Percentiles rank a stretch among this genome's conserved stretches.
These are phyloP conservation scores for Arvicanthis niloticus DNA, from an alignment of 2,113 vertebrate species.

Conservation along the genomic window DNA sequence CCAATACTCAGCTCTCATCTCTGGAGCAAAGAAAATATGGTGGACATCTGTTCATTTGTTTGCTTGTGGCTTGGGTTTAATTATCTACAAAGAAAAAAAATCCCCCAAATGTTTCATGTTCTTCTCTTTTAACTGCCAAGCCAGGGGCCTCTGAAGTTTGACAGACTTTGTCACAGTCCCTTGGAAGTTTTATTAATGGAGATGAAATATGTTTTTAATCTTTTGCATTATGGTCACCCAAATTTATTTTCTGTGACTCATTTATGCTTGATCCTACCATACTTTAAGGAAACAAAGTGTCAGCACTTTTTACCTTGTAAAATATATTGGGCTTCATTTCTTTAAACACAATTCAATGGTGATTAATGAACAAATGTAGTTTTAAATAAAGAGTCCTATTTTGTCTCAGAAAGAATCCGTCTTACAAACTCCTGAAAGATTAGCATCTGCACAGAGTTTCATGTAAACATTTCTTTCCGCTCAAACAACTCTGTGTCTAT, in stretches of 20 bases:
- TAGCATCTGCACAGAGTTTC: slow-evolving; percentile 38
- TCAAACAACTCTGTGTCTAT: background rate
- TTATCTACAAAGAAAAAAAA: slow-evolving; percentile 70
- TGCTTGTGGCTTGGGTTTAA: slow-evolving; percentile 73
- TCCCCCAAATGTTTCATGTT: slow-evolving; percentile 73
- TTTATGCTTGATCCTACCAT: slow-evolving; percentile 37
- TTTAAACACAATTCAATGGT: background rate
- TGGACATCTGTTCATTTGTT: slow-evolving; percentile 66
- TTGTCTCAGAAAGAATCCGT: slow-evolving; percentile 29
- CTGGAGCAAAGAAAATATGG: slow-evolving; percentile 69
- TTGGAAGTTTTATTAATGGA: slow-evolving; percentile 73
- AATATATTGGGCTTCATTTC: slow-evolving; percentile 5
- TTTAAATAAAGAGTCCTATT: slow-evolving; percentile 45
- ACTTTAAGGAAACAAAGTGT: slow-evolving; percentile 67
- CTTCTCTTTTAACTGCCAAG: slow-evolving; percentile 76
- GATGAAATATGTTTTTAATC: slow-evolving; percentile 77
- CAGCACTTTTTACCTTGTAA: slow-evolving; percentile 58
- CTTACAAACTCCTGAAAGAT: slow-evolving; percentile 43
- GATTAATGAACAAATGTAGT: slow-evolving; percentile 60
- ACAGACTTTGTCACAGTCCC: slow-evolving; percentile 60
- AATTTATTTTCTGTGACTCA: slow-evolving; percentile 64
- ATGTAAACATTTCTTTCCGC: slow-evolving; percentile 59
- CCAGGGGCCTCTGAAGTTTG: slow-evolving; percentile 65
- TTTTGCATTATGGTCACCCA: slow-evolving; percentile 62
- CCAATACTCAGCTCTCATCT: background rate